Conservation (phyloP, 2,797 vertebrate species). For the Sciurus carolinensis region DNA sequence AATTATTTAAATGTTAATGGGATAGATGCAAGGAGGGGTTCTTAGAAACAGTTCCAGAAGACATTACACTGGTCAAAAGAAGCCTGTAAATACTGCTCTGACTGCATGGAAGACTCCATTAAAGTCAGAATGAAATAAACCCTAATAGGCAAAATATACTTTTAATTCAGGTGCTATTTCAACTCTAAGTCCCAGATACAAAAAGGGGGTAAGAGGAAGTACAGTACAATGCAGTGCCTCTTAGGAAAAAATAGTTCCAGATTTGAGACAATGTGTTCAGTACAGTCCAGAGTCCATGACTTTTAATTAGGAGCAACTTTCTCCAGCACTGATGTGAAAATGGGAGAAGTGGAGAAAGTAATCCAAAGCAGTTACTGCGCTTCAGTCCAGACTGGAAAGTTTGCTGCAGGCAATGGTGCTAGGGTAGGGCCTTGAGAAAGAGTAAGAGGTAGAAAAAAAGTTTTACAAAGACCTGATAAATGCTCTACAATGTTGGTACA, state of each 20-base stretch:
- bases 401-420: not conserved
- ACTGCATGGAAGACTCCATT: not conserved
- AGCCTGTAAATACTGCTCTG: not conserved
- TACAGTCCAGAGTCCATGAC: not conserved
- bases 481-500: not conserved
- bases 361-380: not conserved
- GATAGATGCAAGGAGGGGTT: not conserved
- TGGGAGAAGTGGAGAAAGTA: not conserved
- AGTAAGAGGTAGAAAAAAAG: not conserved
- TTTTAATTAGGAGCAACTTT: slow-evolving; percentile 35
- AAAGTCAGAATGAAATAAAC: slow-evolving; percentile 36
- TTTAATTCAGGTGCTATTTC: slow-evolving; percentile 6
- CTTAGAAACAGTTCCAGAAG: not conserved
- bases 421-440: slow-evolving; percentile 37
- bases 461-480: not conserved
- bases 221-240: not conserved
- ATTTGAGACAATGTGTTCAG: not conserved
- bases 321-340: slow-evolving; percentile 13
- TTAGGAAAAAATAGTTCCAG: not conserved
- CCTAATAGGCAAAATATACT: not conserved
- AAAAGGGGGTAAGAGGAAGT: not conserved
- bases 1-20: slow-evolving; percentile 53
- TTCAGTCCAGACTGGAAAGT: not conserved
- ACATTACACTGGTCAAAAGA: not conserved
- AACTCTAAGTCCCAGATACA: not conserved